Evolutionary conservation across 2,888 invertebrate genomes (phyloP), one percentile per base, ranked within the genome.

Genomic region (Orthosia gracilis): DNA sequence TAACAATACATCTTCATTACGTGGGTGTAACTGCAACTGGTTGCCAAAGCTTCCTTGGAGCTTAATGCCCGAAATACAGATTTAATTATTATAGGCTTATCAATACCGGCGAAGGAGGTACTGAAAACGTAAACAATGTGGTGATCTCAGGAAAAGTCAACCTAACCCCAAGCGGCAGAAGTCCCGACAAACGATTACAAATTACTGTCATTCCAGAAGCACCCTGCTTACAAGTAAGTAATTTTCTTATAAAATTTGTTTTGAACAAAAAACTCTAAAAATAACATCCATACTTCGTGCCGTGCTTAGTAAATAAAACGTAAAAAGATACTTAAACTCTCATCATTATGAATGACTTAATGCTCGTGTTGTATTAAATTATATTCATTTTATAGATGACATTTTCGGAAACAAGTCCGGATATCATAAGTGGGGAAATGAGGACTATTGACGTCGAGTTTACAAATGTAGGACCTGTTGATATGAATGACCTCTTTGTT

Each of bases 171-270:
- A 89, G 97, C 81, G 94, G 97, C 23, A 97, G 97, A 87, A 97
- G 96, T 13, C 94, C 94, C 21, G 98, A 98, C 91, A 97, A 97
- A 84, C 97, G 98, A 81, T 96, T 99, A 69, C 97, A 97, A 83
- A 97, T 99, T 72, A 97, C 97, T 80, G 97, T 99, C 67, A 97
- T 98, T 62, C 98, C 98, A 18, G 97, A 98, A 83, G 98, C 98
- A 79, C 99, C 99, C 0, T 98, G 98, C 88, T 95, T 99, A 88
- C 98, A 98, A 97, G 98, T 98, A 94, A 90, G 77, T 75, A 0
- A 31, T 47, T 49, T 26, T 63, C 21, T 21, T 47, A 31, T 9
- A 12, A 47, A 50, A 40, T 18, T 52, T 21, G 7, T 47, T 59
- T 61, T 0, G 0, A 12, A 18, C 17, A 40, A 18, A 21, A 2